Evolutionary conservation across 2,888 invertebrate species (phyloP).

Genomic region (Pyrocoelia pectoralis): DNA sequence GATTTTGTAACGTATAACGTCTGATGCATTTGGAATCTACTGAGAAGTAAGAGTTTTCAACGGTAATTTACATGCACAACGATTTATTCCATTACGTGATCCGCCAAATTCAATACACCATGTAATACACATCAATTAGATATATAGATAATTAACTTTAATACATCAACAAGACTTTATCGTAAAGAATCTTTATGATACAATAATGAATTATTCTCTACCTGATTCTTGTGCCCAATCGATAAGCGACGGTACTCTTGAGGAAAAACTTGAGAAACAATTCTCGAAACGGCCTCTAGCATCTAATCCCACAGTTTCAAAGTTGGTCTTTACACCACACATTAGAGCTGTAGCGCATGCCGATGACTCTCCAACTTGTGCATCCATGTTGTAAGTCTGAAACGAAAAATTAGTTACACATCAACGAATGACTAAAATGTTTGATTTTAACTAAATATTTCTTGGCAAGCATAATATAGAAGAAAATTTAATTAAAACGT

Average conservation of each 20-base stretch:
- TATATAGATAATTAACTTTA: too few relatives aligned
- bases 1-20: too few relatives aligned
- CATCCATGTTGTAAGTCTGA: conserved; percentile 73
- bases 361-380: conserved; percentile 73
- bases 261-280: conserved; percentile 65
- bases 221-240: conserved; percentile 70
- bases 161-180: too few relatives aligned
- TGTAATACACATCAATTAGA: too few relatives aligned
- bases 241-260: conserved; percentile 65
- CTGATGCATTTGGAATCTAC: too few relatives aligned
- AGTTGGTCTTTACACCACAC: conserved; percentile 73
- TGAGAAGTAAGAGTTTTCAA: too few relatives aligned
- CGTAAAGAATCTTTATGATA: neutral
- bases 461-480: neutral
- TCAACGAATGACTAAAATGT: neutral
- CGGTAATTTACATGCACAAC: too few relatives aligned
- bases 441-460: conserved; percentile 2
- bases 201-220: conserved; percentile 47
- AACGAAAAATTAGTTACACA: conserved; percentile 41
- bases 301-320: conserved; percentile 69
- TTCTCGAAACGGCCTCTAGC: conserved; percentile 66
- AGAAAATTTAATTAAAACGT: conserved; percentile 23
- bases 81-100: too few relatives aligned
- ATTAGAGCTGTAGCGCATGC: conserved; percentile 73
- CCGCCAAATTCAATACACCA: too few relatives aligned